Conservation (phyloP, 2,797 vertebrate species). For the Diplodus sargus region DNA sequence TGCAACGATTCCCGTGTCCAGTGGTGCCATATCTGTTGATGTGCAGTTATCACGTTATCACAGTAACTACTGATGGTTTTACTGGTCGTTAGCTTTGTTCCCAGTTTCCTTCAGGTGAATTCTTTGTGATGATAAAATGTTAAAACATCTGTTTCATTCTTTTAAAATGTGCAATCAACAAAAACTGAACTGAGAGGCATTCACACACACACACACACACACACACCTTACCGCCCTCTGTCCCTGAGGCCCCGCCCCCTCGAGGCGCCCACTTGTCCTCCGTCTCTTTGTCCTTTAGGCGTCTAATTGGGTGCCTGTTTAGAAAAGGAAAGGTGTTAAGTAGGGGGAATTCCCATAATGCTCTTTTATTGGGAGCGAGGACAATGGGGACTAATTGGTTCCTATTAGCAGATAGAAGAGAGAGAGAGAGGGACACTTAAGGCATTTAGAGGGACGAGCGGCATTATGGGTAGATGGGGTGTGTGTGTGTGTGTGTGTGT, state of each 20-base stretch:
- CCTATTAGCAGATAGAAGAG: conserved; percentile 61
- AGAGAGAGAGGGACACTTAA: conserved; percentile 52
- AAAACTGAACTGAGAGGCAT: conserved; percentile 35
- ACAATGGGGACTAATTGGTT: conserved; percentile 77
- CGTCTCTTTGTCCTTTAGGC: conserved; percentile 80
- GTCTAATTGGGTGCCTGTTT: conserved; percentile 84
- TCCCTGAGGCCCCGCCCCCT: conserved; percentile 30
- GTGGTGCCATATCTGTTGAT: too few relatives aligned
- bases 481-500: conserved; percentile 22
- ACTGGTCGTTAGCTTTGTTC: too few relatives aligned
- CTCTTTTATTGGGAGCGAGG: conserved; percentile 66
- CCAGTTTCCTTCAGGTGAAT: not conserved
- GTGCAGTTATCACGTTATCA: too few relatives aligned
- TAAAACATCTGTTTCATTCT: conserved; percentile 17
- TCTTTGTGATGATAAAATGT: not conserved
- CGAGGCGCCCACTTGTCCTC: conserved; percentile 76
- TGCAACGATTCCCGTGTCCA: too few relatives aligned
- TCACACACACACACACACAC: conserved; percentile 36
- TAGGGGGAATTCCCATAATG: conserved; percentile 75
- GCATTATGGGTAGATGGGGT: conserved; percentile 57
- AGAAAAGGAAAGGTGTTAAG: conserved; percentile 84
- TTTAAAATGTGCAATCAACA: conserved; percentile 7
- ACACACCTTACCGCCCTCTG: conserved; percentile 19
- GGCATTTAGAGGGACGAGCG: conserved; percentile 46
- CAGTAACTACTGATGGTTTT: too few relatives aligned